Percentiles rank a stretch among this genome's conserved stretches.
phyloP scores from a whole-genome alignment of 2,888 invertebrate species.

The Mellilla xanthometata region DNA sequence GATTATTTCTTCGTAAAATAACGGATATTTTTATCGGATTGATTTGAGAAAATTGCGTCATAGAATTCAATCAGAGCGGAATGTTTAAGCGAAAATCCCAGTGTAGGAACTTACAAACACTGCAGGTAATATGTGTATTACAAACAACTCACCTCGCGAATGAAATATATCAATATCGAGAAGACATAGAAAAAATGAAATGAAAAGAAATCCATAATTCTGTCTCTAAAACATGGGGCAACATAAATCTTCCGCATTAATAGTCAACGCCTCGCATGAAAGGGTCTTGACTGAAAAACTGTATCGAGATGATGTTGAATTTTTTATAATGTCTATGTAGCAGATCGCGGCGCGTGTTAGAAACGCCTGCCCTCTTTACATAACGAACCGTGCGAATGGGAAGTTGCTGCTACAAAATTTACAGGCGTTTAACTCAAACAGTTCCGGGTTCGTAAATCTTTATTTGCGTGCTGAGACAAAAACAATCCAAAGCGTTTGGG shows the following conservation, averaged over 20 bases:
- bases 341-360: conserved; percentile 51
- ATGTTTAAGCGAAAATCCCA: conserved; percentile 24
- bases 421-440: conserved; percentile 60
- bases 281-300: conserved; percentile 54
- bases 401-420: conserved; percentile 57
- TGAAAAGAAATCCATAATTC: no score
- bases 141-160: no score
- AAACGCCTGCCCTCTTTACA: conserved; percentile 49
- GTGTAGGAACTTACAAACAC: no score
- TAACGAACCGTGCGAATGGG: conserved; percentile 54
- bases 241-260: conserved; percentile 47
- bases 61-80: conserved; percentile 19
- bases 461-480: conserved; percentile 53
- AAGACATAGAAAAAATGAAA: conserved; percentile 16
- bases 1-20: conserved; percentile 44
- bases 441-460: conserved; percentile 58
- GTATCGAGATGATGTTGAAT: conserved; percentile 62
- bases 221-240: conserved; percentile 26
- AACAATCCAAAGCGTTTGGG: conserved; percentile 36
- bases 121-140: no score
- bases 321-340: conserved; percentile 64
- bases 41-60: conserved; percentile 28
- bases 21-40: conserved; percentile 12
- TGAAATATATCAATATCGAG: no score
- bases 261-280: conserved; percentile 54